Conservation (phyloP, 2,113 vertebrate species). For the Verasper variegatus region DNA sequence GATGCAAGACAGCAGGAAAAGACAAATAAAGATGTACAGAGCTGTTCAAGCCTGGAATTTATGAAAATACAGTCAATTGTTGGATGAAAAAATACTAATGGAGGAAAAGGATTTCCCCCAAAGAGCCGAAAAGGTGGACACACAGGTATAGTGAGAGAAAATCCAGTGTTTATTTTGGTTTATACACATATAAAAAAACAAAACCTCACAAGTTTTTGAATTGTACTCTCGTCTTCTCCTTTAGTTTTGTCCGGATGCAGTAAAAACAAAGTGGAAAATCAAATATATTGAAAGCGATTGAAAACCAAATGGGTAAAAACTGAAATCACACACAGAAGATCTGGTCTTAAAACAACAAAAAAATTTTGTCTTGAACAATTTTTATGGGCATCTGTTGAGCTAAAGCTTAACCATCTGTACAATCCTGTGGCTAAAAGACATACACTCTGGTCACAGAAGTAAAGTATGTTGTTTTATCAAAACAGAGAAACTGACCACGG, state of each 20-base stretch:
- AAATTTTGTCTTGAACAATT: background rate
- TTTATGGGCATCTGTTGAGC: constrained; percentile 33
- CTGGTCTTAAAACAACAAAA: constrained; percentile 28
- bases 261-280: constrained; percentile 28
- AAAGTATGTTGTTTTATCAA: background rate
- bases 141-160: constrained; percentile 35
- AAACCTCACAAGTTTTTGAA: constrained; percentile 10
- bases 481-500: background rate
- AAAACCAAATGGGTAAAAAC: constrained; percentile 12
- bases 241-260: constrained; percentile 4
- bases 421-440: background rate
- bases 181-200: constrained; percentile 39
- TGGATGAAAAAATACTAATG: background rate
- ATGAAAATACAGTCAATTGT: constrained; percentile 5
- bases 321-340: constrained; percentile 9
- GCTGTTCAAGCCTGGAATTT: constrained; percentile 16
- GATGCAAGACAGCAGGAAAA: constrained; percentile 14
- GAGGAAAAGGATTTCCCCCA: background rate
- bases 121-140: constrained; percentile 4
- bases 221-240: constrained; percentile 22
- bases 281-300: constrained; percentile 12
- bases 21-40: constrained; percentile 5
- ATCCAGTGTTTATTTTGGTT: constrained; percentile 78
- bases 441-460: background rate
- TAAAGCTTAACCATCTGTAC: constrained; percentile 22